Evolutionary conservation across 1,140 invertebrate genomes (phyloP), one percentile per base, ranked within the genome.

Genomic region (Lasioglossum baleicum): DNA sequence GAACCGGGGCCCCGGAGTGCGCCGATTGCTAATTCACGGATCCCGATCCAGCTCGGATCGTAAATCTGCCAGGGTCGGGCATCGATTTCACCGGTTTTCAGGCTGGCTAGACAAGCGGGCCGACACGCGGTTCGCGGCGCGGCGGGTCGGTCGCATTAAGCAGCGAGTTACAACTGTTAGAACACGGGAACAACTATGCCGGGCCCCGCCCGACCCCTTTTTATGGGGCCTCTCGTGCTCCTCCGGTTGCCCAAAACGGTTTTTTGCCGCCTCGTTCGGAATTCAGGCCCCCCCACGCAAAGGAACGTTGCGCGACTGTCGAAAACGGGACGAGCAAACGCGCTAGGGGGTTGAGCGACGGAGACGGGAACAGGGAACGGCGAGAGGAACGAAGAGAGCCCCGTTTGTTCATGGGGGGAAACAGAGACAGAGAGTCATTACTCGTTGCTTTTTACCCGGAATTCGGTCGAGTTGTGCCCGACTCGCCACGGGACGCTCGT

Each of bases 131-230:
- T 72, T 48, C 70, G 67, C 80, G 83, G 64, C 69, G 63, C 81
- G 83, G 69, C 70, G 67, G 66, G 76, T 76, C 85, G 83, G 60
- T 42, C 72, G 70, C 73, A 84, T 82, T 87, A 84, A 83, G 69
- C 68, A 65, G 68, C 77, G 82, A 76, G 83, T 88, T 88, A 88
- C 87, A 88, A 88, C 87, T 88, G 87, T 87, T 84, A 83, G 75
- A 87, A 87, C 86, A 83, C 81, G 81, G 63, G 72, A 84, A 83
- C 75, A 82, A 82, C 76, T 75, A 63, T 2, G 76, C 69, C 60
- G 61, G 67, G 64, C 56, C 64, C 13, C 2, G 56, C 15, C 58
- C 44, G 61, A 74, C 53, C 53, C 64, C 70, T 63, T 82, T 86
- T 82, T 86, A 80, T 78, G 66, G 77, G 66, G 75, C 48, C 63